A percentile compares a stretch with the other conserved stretches of the same genome.
phyloP scores from a whole-genome alignment of 1,140 invertebrate genomes.

The Zaprionus nigranus region DNA sequence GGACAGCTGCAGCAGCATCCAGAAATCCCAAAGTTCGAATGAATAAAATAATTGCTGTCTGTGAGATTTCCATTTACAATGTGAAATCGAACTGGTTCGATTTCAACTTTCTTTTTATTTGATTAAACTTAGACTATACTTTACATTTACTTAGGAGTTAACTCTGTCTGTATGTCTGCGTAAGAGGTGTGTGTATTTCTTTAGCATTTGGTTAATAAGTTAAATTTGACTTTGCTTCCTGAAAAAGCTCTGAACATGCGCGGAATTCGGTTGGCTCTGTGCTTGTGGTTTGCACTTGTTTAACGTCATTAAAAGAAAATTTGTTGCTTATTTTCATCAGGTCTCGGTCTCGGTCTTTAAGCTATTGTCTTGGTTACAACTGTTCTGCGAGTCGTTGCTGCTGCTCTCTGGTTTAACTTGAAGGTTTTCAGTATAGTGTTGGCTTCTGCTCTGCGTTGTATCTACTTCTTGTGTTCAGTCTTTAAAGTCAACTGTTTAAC shows the following conservation, averaged over 20 bases:
- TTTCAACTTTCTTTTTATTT: slow-evolving; percentile 23
- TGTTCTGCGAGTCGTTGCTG: slow-evolving; percentile 4
- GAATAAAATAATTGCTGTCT: slow-evolving; percentile 51
- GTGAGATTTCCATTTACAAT: not conserved
- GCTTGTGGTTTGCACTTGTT: slow-evolving; percentile 36
- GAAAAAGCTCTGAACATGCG: slow-evolving; percentile 32
- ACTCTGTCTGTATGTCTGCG: slow-evolving; percentile 25
- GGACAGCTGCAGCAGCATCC: slow-evolving; percentile 30
- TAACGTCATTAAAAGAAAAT: slow-evolving; percentile 25
- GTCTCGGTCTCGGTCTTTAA: slow-evolving; percentile 12
- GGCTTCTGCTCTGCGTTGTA: slow-evolving; percentile 15
- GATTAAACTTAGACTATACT: slow-evolving; percentile 40
- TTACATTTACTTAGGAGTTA: slow-evolving; percentile 19
- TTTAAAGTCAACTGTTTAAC: slow-evolving; percentile 73
- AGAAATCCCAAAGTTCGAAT: slow-evolving; percentile 33
- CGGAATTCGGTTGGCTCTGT: slow-evolving; percentile 27
- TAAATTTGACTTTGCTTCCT: slow-evolving; percentile 66
- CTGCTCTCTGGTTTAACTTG: slow-evolving; percentile 20
- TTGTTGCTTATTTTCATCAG: not conserved
- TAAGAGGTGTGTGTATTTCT: slow-evolving; percentile 42
- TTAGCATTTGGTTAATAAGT: slow-evolving; percentile 73
- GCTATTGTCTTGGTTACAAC: slow-evolving; percentile 41
- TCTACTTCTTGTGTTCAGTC: slow-evolving; percentile 65
- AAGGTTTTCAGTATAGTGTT: slow-evolving; percentile 35
- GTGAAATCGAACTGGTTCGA: not conserved